Conservation (phyloP, 1,140 invertebrate genomes). For the Eueides isabella region DNA sequence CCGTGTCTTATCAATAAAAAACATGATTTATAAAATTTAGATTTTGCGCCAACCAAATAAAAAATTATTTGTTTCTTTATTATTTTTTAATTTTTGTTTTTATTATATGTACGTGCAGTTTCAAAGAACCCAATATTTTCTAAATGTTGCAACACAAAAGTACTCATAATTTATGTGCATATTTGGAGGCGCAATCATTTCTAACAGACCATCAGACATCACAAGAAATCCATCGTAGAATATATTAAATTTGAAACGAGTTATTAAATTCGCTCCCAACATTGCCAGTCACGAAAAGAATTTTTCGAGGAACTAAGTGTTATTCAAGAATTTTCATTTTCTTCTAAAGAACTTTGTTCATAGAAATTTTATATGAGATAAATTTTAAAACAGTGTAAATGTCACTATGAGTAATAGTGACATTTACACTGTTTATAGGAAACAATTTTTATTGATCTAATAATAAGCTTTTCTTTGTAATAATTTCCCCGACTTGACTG, state of each 20-base stretch:
- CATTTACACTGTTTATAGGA: too few relatives aligned
- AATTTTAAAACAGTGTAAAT: not conserved
- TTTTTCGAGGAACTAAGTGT: not conserved
- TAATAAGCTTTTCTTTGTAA: too few relatives aligned
- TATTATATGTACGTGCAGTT: not conserved
- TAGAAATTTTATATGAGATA: not conserved
- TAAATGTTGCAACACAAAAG: conserved; percentile 12
- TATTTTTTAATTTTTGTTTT: not conserved
- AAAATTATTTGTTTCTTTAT: not conserved
- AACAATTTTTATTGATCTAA: not conserved
- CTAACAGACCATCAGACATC: conserved; percentile 20
- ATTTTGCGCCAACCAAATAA: not conserved
- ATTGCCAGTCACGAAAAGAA: conserved; percentile 46
- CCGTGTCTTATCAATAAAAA: too few relatives aligned
- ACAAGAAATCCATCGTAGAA: conserved; percentile 28
- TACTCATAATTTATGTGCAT: conserved; percentile 36
- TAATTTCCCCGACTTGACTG: too few relatives aligned
- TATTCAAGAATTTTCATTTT: not conserved
- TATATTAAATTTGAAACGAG: conserved; percentile 29
- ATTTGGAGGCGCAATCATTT: conserved; percentile 36
- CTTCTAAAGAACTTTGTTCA: not conserved
- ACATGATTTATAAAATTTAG: too few relatives aligned
- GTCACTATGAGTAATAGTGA: not conserved
- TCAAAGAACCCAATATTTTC: not conserved
- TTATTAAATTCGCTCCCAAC: conserved; percentile 43